Base-by-base conservation (phyloP, 2,888 invertebrate genomes). In the Abrostola tripartita region DNA sequence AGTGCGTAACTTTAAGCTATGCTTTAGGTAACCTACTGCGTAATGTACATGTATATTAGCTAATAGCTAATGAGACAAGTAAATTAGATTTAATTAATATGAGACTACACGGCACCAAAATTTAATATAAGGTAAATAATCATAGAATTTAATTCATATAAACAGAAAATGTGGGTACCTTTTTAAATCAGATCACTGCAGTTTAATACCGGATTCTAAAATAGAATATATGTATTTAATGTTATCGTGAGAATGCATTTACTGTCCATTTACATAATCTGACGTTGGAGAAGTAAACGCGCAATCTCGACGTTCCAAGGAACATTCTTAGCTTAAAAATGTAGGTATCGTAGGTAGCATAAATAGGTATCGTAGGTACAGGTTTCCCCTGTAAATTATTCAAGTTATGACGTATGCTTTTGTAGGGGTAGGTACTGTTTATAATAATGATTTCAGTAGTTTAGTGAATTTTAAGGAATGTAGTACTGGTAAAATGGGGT, bases 191-290 rank as follows among this genome's bases (percentile, higher is more conserved):
- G 54, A 42, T 56, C 58, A 24, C 52, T 56, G 47, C 37, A 65
- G n/a, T 56, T 53, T 35, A 56, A 59, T 56, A 47, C 37, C 11
- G n/a, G 51, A 37, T 50, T 67, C 37, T 40, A 40, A 12, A 55
- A 40, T 51, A 57, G 36, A 61, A 73, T 73, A 73, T 71, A 68
- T 68, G 63, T 24, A 14, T 47, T 9, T 57, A 58, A 62, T 71
- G 62, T 56, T 68, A 65, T 68, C 70, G 51, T 51, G 61, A 60
- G 69, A 74, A 69, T 73, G 74, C 74, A 70, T 73, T 52, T 53
- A 49, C 52, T 56, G 54, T 66, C 35, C 58, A 76, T 79, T 79
- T 68, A 64, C 78, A 79, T 79, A 79, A 79, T 76, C 71, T 76
- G 74, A 65, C 65, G 47, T 68, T 63, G 55, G 67, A 70, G 69